Conservation (phyloP, 2,888 invertebrate genomes). For the Ectobius pallidus region DNA sequence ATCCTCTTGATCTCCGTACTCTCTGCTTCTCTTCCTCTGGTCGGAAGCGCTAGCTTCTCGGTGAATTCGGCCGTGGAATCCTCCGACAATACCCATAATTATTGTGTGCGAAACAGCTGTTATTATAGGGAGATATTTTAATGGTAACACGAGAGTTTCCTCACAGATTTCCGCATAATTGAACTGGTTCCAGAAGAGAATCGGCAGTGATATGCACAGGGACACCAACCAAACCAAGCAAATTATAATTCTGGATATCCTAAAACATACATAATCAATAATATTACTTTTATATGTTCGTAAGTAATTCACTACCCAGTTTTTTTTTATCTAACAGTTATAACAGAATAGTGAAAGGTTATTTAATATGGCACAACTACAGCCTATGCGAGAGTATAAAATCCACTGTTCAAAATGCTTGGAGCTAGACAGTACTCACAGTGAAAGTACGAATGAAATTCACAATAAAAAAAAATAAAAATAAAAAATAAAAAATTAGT, state of each 20-base stretch:
- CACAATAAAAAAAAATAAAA: no score
- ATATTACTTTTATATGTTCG: background rate
- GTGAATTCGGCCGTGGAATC: conserved; percentile 35
- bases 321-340: no score
- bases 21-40: conserved; percentile 7
- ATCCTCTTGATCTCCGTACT: background rate
- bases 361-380: no score
- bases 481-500: no score
- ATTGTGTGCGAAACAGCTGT: conserved; percentile 13
- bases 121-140: background rate
- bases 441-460: no score
- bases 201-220: background rate
- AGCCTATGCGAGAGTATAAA: no score
- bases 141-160: conserved; percentile 30
- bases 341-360: no score
- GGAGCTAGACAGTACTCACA: no score
- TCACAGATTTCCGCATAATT: conserved; percentile 31
- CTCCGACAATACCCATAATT: conserved; percentile 26
- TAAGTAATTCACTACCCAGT: background rate
- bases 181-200: conserved; percentile 41
- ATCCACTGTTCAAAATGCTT: no score
- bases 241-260: conserved; percentile 29
- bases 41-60: conserved; percentile 8
- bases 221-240: conserved; percentile 31
- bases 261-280: background rate